Percentiles rank a stretch among this genome's conserved stretches.
Conservation (phyloP, 2,888 invertebrate species). For the Drosophila barbarae region DNA sequence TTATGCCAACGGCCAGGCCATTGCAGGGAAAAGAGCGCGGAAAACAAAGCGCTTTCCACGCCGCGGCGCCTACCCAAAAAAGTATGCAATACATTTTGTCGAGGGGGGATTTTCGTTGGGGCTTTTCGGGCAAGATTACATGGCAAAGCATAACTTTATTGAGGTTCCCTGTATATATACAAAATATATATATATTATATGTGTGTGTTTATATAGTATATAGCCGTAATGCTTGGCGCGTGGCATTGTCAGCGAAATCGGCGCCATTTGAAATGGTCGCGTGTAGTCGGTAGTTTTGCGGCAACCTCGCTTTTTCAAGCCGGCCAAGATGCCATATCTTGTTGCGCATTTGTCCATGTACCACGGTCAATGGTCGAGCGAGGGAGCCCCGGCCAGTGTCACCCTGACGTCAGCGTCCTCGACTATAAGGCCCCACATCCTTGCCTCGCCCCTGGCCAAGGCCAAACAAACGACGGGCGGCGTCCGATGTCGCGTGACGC, state of each 20-base stretch:
- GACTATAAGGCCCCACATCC: slow-evolving; percentile 6
- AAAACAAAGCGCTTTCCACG: slow-evolving; percentile 25
- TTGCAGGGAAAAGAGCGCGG: slow-evolving; percentile 48
- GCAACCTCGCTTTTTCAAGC: slow-evolving; percentile 30
- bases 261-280: slow-evolving; percentile 61
- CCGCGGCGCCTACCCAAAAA: slow-evolving; percentile 29
- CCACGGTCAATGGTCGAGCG: slow-evolving; percentile 59
- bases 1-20: slow-evolving; percentile 52
- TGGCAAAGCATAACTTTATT: slow-evolving; percentile 57
- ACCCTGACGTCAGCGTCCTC: slow-evolving; percentile 60
- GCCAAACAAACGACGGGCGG: slow-evolving; percentile 55
- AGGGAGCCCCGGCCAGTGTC: slow-evolving; percentile 26
- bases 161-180: slow-evolving; percentile 24
- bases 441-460: slow-evolving; percentile 52
- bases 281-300: slow-evolving; percentile 43
- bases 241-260: slow-evolving; percentile 52
- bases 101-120: slow-evolving; percentile 11
- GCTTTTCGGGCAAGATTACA: slow-evolving; percentile 25
- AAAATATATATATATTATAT: not conserved
- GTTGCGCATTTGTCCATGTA: slow-evolving; percentile 68
- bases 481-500: slow-evolving; percentile 65
- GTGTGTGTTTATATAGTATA: not conserved
- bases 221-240: slow-evolving; percentile 54
- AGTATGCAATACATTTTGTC: slow-evolving; percentile 29
- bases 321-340: slow-evolving; percentile 52